Evolutionary conservation across 2,797 vertebrate genomes (phyloP).

Genomic region (Intellagama lesueurii): DNA sequence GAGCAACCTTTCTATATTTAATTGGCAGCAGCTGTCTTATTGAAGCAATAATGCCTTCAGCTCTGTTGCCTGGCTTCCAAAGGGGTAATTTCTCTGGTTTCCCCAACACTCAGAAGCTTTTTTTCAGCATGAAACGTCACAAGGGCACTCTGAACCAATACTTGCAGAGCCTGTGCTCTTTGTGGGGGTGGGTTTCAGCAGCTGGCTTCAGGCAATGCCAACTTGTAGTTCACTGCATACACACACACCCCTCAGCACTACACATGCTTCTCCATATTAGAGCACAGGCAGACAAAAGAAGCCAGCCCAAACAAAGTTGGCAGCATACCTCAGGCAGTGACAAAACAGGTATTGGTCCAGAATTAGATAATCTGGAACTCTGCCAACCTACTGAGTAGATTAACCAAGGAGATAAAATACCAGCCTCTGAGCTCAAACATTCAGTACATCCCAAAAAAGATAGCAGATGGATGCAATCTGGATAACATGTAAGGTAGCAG

Average conservation of each 20-base stretch:
- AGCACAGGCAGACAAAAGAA: too few species aligned
- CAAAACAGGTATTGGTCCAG: constrained; percentile 25
- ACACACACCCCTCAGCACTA: neutral
- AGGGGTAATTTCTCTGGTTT: constrained; percentile 63
- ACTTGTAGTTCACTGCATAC: constrained; percentile 43
- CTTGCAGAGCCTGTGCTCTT: neutral
- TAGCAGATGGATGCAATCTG: constrained; percentile 1
- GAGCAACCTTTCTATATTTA: constrained; percentile 67
- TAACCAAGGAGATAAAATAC: constrained; percentile 33
- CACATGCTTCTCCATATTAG: neutral
- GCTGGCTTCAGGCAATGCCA: constrained; percentile 58
- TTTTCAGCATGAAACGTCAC: constrained; percentile 64
- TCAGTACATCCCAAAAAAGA: neutral
- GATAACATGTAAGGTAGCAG: constrained; percentile 29
- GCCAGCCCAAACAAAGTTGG: neutral
- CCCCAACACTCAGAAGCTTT: constrained; percentile 64
- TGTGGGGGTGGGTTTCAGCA: constrained; percentile 62
- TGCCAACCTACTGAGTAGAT: neutral
- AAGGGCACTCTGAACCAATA: constrained; percentile 63
- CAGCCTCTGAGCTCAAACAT: constrained; percentile 36
- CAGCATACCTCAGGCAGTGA: constrained; percentile 42
- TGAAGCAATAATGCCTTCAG: constrained; percentile 69
- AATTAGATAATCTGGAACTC: constrained; percentile 49
- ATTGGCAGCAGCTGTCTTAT: constrained; percentile 66
- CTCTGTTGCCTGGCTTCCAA: constrained; percentile 63